Conservation (phyloP, 2,113 vertebrate species). For the Pachyramphus minor region DNA sequence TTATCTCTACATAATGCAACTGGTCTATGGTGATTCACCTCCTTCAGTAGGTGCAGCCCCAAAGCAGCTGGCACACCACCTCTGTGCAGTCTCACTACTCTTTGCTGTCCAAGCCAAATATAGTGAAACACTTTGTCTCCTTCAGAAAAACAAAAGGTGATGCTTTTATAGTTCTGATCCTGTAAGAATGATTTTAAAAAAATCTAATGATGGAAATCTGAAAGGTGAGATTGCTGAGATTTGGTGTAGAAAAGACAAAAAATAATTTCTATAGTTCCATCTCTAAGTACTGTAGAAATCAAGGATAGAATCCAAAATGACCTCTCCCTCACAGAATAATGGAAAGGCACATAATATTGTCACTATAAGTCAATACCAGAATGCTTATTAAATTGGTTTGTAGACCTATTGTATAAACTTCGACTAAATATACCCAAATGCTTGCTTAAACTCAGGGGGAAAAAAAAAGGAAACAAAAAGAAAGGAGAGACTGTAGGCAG, state of each 20-base stretch:
- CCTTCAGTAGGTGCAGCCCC: not conserved
- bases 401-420: not conserved
- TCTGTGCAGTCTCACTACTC: not conserved
- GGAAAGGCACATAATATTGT: not conserved
- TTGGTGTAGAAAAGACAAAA: not conserved
- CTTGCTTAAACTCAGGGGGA: not conserved
- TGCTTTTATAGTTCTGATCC: not conserved
- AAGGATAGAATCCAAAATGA: not conserved
- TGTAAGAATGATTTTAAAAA: not conserved
- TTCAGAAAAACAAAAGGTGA: not conserved
- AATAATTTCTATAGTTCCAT: not conserved
- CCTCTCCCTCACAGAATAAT: not conserved
- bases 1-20: not conserved
- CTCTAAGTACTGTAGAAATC: not conserved
- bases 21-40: not conserved
- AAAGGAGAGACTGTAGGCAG: accelerated
- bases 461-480: accelerated
- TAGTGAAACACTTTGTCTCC: not conserved
- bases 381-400: not conserved
- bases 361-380: not conserved
- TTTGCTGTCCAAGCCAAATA: not conserved
- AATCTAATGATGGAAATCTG: not conserved
- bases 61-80: not conserved
- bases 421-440: not conserved
- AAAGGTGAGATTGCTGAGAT: not conserved